Evolutionary conservation across 2,797 vertebrate genomes (phyloP), one percentile per base, ranked within the genome.

Genomic region (Podargus strigoides): DNA sequence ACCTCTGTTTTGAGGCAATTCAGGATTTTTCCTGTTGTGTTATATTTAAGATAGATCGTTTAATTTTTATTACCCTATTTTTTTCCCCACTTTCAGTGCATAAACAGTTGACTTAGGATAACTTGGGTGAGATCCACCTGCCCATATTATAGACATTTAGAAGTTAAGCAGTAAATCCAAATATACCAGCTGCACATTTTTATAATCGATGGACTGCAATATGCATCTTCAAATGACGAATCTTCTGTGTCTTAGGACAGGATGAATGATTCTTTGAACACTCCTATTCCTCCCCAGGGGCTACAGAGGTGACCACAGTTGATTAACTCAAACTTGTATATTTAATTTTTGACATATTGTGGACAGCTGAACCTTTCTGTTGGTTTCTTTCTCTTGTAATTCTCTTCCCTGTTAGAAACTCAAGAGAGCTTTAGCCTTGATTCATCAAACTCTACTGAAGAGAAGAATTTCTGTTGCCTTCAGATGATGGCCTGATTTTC

Each of bases 1-100:
- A 14, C 4, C 41, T n/a, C 22, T 21, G 7, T 9, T 70, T 12
- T 8, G 64, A 53, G 28, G 39, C 52, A 64, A 44, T 36, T 10
- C 27, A 19, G 15, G 6, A 10, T 42, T 41, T 42, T 44, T 22
- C 55, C 52, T 15, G 11, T 11, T 34, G 24, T 9, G 34, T 10
- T 14, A 23, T 12, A 72, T n/a, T 63, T n/a, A 12, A 50, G 16
- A 32, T 3, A 22, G 2, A 0, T 8, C 2, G 4, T 27, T 77
- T 72, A 19, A 34, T 63, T 49, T 53, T 66, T 24, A 34, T 34
- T 4, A 13, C 15, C 22, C 23, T 24, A 7, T 12, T n/a, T 68
- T 68, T 55, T 30, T 7, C 27, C 37, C 8, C 14, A 4, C 15
- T 28, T 75, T 14, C 20, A 46, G 23, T 9, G 30, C 21, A 53